These are phyloP conservation scores for Eulemur rufifrons DNA, from an alignment of 2,113 vertebrate genomes.

Conservation along the genomic window DNA sequence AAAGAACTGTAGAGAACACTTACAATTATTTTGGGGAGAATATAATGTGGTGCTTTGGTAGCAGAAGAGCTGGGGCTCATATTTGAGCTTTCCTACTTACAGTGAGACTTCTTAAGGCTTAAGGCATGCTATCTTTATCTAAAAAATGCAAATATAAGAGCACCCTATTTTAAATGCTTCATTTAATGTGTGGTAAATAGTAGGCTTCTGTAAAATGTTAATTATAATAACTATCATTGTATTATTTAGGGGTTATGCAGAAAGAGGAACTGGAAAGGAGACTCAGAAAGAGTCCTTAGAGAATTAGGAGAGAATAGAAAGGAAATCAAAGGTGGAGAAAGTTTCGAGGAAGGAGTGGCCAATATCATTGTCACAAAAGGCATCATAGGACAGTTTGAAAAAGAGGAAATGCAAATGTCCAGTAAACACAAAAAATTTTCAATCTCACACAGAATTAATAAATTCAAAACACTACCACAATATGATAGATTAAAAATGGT, in stretches of 20 bases:
- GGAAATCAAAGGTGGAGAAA: not conserved
- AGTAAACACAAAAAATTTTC: not conserved
- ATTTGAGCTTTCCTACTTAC: not conserved
- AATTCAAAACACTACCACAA: not conserved
- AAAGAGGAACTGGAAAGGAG: not conserved
- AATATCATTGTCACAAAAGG: not conserved
- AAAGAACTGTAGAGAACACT: not conserved
- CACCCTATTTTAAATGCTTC: not conserved
- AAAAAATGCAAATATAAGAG: not conserved
- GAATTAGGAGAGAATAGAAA: not conserved
- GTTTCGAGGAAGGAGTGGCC: not conserved
- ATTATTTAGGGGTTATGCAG: not conserved
- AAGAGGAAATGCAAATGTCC: not conserved
- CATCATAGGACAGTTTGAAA: not conserved
- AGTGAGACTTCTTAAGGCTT: not conserved
- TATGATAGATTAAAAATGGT: too few species aligned
- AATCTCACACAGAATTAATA: not conserved
- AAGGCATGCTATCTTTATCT: not conserved
- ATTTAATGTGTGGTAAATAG: not conserved
- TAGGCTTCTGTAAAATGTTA: not conserved
- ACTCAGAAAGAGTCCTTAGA: not conserved
- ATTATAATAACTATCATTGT: not conserved
- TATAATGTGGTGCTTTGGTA: not conserved
- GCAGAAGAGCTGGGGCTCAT: not conserved
- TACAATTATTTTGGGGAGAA: not conserved